Evolutionary conservation across 2,113 vertebrate species (phyloP), one percentile per base, ranked within the genome.

Genomic region (Mola mola): DNA sequence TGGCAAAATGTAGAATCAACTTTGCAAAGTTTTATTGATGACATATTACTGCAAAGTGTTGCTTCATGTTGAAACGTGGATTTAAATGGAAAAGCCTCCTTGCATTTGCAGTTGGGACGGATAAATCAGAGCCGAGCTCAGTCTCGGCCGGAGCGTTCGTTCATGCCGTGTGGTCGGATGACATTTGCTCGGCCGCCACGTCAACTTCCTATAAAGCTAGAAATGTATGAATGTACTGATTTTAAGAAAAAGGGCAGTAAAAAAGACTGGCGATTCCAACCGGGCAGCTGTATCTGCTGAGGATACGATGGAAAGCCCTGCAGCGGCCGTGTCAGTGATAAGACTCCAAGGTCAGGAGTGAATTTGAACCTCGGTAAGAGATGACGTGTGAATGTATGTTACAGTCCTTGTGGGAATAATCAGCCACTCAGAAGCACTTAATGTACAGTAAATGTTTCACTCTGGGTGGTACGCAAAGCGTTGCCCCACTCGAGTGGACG

Each of bases 351-450:
- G 10, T 12, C n/a, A 16, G n/a, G n/a, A 20, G 12, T n/a, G 8
- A 5, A 17, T 46, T 53, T 19, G 8, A 52, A 42, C 28, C 47
- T 46, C 59, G 29, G 17, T 26, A 47, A 70, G 20, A 25, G 53
- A 53, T 48, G 40, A 64, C 72, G 25, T 52, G 43, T 78, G 62
- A 78, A 81, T 75, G 62, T 51, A 66, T 41, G 43, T 61, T 67
- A 41, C 21, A 6, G 55, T 61, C 44, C 44, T 57, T 38, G 34
- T 24, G 56, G n/a, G 29, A 33, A 8, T 65, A 25, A 62, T 53
- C 25, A 28, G 59, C 46, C 49, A 40, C 61, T 51, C 38, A 9
- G 24, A 66, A 50, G 48, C 41, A 49, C 43, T 50, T 12, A 16
- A 17, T 33, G 3, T 62, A 37, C 10, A 34, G 50, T 47, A 8